phyloP scores from a whole-genome alignment of 2,888 invertebrate species.

The Drosophila mercatorum region DNA sequence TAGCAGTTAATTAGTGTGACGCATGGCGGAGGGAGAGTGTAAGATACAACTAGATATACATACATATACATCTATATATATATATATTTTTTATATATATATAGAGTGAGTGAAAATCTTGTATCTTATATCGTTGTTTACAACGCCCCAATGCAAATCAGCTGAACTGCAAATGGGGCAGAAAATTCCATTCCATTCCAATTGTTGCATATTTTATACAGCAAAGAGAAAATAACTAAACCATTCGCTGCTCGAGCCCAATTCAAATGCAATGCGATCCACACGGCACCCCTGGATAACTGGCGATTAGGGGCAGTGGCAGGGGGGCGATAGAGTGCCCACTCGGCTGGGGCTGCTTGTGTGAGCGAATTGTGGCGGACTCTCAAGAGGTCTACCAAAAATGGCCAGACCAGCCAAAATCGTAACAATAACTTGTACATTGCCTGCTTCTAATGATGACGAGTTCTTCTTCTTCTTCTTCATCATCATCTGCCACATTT shows the following conservation, averaged over 20 bases:
- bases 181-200: slow-evolving; percentile 57
- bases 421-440: slow-evolving; percentile 35
- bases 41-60: not conserved
- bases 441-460: slow-evolving; percentile 36
- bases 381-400: slow-evolving; percentile 49
- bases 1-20: slow-evolving; percentile 35
- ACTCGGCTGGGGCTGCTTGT: not conserved
- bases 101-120: slow-evolving; percentile 19
- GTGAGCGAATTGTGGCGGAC: not conserved
- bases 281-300: slow-evolving; percentile 37
- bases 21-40: not conserved
- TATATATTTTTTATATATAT: too few species aligned
- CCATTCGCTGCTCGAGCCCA: slow-evolving; percentile 22
- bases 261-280: slow-evolving; percentile 55
- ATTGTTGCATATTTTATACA: slow-evolving; percentile 52
- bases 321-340: not conserved
- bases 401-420: slow-evolving; percentile 40
- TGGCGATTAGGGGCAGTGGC: slow-evolving; percentile 26
- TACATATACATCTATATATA: not conserved
- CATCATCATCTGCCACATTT: not conserved
- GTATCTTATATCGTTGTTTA: slow-evolving; percentile 36
- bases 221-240: slow-evolving; percentile 3
- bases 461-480: not conserved
- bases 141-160: slow-evolving; percentile 51
- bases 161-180: slow-evolving; percentile 63